A percentile compares a stretch with the other conserved stretches of the same genome.
Conservation (phyloP, 2,797 vertebrate genomes). For the Sebastes hubbsi region DNA sequence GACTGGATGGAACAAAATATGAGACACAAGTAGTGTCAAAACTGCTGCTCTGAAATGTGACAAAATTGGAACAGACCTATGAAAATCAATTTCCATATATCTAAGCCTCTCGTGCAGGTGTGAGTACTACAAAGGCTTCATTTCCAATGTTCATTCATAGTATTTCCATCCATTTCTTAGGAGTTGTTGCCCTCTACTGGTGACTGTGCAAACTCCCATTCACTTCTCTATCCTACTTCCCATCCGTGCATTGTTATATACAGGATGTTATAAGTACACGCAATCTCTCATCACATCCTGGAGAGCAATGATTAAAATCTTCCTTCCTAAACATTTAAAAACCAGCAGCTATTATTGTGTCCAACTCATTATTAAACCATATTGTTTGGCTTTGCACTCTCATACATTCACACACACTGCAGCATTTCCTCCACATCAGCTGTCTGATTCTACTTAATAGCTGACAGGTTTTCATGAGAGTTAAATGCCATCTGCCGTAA, state of each 20-base stretch:
- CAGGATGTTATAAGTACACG: not conserved
- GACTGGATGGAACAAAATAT: not conserved
- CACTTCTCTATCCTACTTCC: not conserved
- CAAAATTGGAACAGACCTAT: conserved; percentile 4
- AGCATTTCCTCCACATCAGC: conserved; percentile 40
- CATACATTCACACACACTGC: conserved; percentile 16
- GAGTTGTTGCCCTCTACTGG: conserved; percentile 81
- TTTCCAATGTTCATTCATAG: conserved; percentile 43
- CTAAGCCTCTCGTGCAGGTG: conserved; percentile 44
- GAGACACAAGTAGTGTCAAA: not conserved
- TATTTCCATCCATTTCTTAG: conserved; percentile 62
- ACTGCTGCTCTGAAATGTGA: not conserved
- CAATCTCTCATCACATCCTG: not conserved
- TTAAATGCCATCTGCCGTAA: conserved; percentile 61
- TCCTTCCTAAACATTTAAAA: not conserved
- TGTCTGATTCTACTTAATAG: conserved; percentile 40
- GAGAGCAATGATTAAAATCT: not conserved
- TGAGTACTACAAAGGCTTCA: conserved; percentile 51
- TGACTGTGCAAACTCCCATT: conserved; percentile 31
- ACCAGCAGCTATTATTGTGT: not conserved
- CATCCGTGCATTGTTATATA: not conserved
- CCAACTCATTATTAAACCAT: conserved; percentile 1
- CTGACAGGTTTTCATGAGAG: conserved; percentile 46
- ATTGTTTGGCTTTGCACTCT: conserved; percentile 7
- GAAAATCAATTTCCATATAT: conserved; percentile 35